Evolutionary conservation across 2,113 vertebrate species (phyloP).

Genomic region (Phaethornis superciliosus): DNA sequence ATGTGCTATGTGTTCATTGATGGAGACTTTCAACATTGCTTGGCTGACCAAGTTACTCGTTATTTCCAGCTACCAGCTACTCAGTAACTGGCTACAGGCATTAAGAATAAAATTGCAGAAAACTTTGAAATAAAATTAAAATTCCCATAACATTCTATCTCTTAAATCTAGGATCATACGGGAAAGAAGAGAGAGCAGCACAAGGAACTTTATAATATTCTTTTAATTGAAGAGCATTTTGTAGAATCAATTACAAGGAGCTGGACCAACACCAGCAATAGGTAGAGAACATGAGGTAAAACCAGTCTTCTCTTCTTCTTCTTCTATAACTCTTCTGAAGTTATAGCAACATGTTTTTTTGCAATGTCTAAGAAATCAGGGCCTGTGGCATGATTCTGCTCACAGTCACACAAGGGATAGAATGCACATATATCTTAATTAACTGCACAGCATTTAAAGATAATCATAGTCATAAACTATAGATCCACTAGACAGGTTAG

Average conservation of each 20-base stretch:
- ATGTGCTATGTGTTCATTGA: not conserved
- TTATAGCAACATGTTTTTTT: not conserved
- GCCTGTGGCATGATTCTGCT: not conserved
- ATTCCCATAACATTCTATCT: not conserved
- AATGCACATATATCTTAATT: not conserved
- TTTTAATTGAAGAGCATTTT: not conserved
- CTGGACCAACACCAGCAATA: not conserved
- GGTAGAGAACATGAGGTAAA: not conserved
- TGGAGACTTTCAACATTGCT: not conserved
- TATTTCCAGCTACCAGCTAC: not conserved
- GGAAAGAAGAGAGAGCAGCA: not conserved
- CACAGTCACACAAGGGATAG: not conserved
- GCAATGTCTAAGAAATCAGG: not conserved
- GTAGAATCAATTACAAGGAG: not conserved
- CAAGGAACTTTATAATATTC: not conserved
- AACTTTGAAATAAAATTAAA: not conserved
- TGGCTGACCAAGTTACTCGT: not conserved
- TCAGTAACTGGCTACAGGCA: not conserved
- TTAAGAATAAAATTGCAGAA: not conserved
- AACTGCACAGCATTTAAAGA: not conserved
- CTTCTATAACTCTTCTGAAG: too few relatives aligned
- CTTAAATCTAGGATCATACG: not conserved
- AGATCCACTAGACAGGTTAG: not conserved
- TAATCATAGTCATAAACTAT: not conserved
- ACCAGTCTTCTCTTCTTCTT: not conserved